Percentiles rank a stretch among this genome's conserved stretches.
Evolutionary conservation across 37 sponge, comb jelly and placozoan species (phyloP).

Genomic region (Aphrocallistes beatrix): DNA sequence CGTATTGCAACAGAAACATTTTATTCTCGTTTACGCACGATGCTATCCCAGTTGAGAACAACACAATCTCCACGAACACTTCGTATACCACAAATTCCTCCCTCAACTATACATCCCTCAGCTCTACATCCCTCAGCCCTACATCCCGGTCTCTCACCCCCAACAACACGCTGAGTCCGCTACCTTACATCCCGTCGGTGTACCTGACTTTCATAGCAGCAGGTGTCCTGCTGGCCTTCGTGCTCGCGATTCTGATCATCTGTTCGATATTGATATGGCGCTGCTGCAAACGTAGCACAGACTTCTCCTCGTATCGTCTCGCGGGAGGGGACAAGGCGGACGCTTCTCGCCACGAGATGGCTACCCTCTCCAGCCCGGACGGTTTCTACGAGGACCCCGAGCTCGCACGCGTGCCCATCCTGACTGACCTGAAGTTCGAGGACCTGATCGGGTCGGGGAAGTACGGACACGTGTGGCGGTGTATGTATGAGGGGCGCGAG

Average conservation of each 20-base stretch:
- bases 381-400: constrained; percentile 6
- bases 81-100: background rate
- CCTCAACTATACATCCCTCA: too few relatives aligned
- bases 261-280: background rate
- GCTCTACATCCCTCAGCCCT: too few relatives aligned
- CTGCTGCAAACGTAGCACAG: background rate
- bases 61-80: background rate
- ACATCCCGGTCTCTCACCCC: too few relatives aligned
- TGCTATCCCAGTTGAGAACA: background rate
- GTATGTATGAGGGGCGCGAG: constrained; percentile 45
- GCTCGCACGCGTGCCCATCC: background rate
- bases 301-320: background rate
- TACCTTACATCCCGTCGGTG: background rate
- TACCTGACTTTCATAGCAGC: background rate
- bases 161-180: background rate
- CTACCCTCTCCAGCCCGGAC: constrained; percentile 9
- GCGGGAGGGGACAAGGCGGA: background rate
- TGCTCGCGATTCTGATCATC: background rate
- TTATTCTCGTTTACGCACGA: background rate
- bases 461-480: constrained; percentile 69
- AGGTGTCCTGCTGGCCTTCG: background rate
- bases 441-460: constrained; percentile 67
- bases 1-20: background rate
- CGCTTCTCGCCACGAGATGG: background rate
- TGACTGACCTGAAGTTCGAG: background rate